Percentiles rank a stretch among this genome's conserved stretches.
Evolutionary conservation across 2,797 vertebrate genomes (phyloP).

Genomic region (Halcyon leucocephala): DNA sequence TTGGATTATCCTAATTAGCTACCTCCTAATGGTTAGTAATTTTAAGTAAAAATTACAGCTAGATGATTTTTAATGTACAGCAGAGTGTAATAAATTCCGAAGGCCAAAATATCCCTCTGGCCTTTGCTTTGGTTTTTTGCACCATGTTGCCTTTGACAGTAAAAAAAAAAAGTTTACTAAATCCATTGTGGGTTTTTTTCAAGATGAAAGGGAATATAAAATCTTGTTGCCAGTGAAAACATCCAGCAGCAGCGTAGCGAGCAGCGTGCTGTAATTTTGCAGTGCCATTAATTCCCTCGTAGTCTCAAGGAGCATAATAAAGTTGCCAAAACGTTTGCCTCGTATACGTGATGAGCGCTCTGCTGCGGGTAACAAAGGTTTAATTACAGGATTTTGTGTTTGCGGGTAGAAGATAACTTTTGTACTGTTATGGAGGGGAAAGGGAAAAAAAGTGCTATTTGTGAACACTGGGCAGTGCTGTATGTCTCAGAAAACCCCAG

Average conservation of each 20-base stretch:
- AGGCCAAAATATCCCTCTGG: background rate
- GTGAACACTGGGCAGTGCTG: background rate
- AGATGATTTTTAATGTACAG: background rate
- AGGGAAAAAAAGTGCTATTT: background rate
- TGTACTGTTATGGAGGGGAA: background rate
- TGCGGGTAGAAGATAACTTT: background rate
- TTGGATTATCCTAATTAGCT: background rate
- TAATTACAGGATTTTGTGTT: slow-evolving; percentile 46
- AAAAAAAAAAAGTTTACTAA: background rate
- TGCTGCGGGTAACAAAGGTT: slow-evolving; percentile 20
- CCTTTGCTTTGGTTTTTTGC: background rate
- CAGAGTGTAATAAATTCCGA: background rate
- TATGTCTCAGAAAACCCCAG: background rate
- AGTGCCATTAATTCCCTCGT: slow-evolving; percentile 24
- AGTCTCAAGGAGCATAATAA: slow-evolving; percentile 34
- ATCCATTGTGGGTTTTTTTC: background rate
- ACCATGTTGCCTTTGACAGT: background rate
- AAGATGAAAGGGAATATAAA: background rate
- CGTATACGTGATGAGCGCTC: slow-evolving; percentile 6
- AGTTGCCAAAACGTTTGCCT: slow-evolving; percentile 54
- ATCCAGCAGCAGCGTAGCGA: background rate
- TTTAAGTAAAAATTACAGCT: background rate
- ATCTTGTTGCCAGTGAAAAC: slow-evolving; percentile 15
- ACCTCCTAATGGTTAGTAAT: background rate
- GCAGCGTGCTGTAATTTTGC: slow-evolving; percentile 42